Base-by-base conservation (phyloP, 2,797 vertebrate species). In the Pteronotus mesoamericanus region DNA sequence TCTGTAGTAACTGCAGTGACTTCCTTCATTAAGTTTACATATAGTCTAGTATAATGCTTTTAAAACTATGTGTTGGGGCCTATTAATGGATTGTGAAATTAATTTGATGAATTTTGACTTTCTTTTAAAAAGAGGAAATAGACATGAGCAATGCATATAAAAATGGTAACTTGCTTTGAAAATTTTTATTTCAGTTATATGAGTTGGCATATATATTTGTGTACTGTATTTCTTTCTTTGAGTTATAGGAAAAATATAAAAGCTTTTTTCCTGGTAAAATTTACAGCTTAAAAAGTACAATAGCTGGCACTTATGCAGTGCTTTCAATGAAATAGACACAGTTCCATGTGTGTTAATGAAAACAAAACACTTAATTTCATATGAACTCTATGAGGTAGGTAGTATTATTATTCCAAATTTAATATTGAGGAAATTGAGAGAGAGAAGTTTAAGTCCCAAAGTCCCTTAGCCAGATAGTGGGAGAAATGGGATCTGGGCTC, bases 151-250 rank as follows among this genome's bases (percentile, higher is more conserved):
- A n/a, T 94, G 9, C 7, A 74, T 71, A 68, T 86, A 61, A 68
- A 80, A 95, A 89, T 78, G 15, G 21, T 64, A 53, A 34, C n/a
- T 86, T 86, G 1, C 53, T 72, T 90, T 61, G 16, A 9, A 42
- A 77, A 51, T 77, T 95, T 93, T 88, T 48, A 90, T 77, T 72
- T 94, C 32, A 68, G 46, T 86, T 66, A 29, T 89, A 51, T 29
- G 14, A 84, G 2, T 83, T 80, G 53, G 10, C 7, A 19, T n/a
- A 51, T 86, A 22, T 53, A 71, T 86, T 71, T 92, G 24, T 57
- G 10, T 51, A 44, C 29, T 24, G 0, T 90, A 39, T 89, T 92
- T 95, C n/a, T 74, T 86, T 88, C 44, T 75, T 6, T 82, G 26
- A 69, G 22, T 86, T 95, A 39, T 14, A 68, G 37, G n/a, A 59